Evolutionary conservation across 2,888 invertebrate genomes (phyloP).

Genomic region (Drosophila borealis): DNA sequence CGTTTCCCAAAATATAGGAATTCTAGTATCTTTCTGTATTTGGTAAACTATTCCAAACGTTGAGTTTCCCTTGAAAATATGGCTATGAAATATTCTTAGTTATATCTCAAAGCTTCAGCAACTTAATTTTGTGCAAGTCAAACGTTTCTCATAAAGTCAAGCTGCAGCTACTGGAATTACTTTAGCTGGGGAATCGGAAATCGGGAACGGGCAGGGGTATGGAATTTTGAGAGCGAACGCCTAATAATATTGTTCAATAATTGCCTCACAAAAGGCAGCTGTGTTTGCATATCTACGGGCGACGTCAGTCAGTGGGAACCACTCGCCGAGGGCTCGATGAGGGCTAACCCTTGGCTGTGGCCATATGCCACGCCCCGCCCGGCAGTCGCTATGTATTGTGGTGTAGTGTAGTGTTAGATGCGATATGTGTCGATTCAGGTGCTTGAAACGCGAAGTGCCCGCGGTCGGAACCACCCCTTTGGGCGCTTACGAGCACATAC

Average conservation of each 20-base stretch:
- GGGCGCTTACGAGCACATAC: conserved; percentile 20
- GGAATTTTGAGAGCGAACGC: conserved; percentile 24
- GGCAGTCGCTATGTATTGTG: conserved; percentile 10
- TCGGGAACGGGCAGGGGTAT: not conserved
- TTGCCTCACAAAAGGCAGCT: conserved; percentile 68
- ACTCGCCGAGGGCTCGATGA: conserved; percentile 18
- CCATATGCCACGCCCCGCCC: conserved; percentile 49
- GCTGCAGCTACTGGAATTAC: not conserved
- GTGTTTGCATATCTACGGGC: conserved; percentile 67
- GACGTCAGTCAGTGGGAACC: conserved; percentile 11
- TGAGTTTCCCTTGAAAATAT: too few relatives aligned
- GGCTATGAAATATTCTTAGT: too few relatives aligned
- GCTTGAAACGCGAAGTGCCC: conserved; percentile 57
- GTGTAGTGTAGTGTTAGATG: conserved; percentile 13
- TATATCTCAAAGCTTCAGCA: too few relatives aligned
- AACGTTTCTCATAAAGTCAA: not conserved
- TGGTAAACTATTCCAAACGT: too few relatives aligned
- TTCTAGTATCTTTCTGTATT: too few relatives aligned
- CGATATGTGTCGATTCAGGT: conserved; percentile 58
- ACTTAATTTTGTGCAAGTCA: not conserved
- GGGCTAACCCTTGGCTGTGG: conserved; percentile 35
- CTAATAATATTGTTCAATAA: conserved; percentile 63
- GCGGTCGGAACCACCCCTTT: conserved; percentile 46
- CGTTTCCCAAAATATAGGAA: too few relatives aligned
- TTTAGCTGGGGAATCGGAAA: not conserved